Conservation (phyloP, 2,113 vertebrate species). For the Meles meles region DNA sequence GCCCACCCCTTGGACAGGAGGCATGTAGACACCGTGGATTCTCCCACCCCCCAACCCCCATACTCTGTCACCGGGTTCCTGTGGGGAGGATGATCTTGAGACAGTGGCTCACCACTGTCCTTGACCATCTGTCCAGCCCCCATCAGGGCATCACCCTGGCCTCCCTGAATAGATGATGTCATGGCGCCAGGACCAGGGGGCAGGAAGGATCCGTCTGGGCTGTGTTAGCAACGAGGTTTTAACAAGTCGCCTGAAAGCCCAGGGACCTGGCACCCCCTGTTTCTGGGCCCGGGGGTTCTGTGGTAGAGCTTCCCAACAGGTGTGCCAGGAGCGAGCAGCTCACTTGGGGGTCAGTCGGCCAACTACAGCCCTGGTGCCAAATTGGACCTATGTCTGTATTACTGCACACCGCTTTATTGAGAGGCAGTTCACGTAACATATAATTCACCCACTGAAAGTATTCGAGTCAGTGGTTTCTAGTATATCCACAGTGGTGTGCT, state of each 20-base stretch:
- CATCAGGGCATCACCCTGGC: background rate
- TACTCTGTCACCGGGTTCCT: background rate
- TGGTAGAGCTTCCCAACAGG: background rate
- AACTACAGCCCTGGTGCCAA: background rate
- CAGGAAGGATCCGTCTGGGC: background rate
- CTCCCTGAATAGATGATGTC: background rate
- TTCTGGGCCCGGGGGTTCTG: background rate
- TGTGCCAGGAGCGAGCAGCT: background rate
- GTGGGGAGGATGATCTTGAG: background rate
- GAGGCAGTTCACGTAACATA: background rate
- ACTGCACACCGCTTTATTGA: background rate
- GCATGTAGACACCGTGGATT: rapidly evolving
- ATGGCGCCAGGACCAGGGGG: background rate
- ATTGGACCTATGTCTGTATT: background rate
- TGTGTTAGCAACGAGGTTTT: background rate
- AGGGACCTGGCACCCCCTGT: background rate
- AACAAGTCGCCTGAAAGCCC: background rate
- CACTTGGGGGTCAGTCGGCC: background rate
- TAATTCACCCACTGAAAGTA: background rate
- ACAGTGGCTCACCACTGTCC: background rate
- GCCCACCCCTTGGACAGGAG: background rate
- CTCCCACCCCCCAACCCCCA: background rate
- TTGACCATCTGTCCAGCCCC: background rate
- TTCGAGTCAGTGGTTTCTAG: background rate
- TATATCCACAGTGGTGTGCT: background rate